Conservation (phyloP, 2,113 vertebrate genomes). For the Oostethus manadensis region DNA sequence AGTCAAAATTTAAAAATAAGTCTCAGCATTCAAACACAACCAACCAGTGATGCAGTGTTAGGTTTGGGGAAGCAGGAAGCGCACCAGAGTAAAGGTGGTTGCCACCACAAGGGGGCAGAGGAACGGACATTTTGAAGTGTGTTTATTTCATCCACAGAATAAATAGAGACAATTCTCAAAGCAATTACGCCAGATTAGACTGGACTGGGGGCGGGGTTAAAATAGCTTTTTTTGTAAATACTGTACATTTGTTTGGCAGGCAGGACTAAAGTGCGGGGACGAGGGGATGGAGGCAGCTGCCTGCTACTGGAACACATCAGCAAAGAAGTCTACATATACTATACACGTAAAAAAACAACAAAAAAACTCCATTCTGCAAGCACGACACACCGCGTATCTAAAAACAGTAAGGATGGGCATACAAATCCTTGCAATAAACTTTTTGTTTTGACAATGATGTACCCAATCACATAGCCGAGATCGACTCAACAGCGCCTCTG, state of each 20-base stretch:
- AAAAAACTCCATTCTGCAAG: constrained; percentile 40
- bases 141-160: constrained; percentile 75
- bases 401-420: background rate
- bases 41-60: background rate
- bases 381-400: constrained; percentile 14
- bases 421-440: background rate
- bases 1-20: too few relatives aligned
- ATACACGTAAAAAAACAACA: constrained; percentile 43
- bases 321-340: constrained; percentile 14
- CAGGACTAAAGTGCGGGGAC: constrained; percentile 25
- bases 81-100: constrained; percentile 6
- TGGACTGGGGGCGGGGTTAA: constrained; percentile 8
- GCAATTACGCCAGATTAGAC: constrained; percentile 52
- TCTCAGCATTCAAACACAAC: too few relatives aligned
- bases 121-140: constrained; percentile 54
- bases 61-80: background rate
- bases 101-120: constrained; percentile 66
- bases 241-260: constrained; percentile 21
- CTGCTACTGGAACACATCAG: constrained; percentile 22
- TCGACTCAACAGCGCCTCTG: too few relatives aligned
- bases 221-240: constrained; percentile 47
- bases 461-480: too few relatives aligned
- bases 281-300: constrained; percentile 17
- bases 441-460: too few relatives aligned
- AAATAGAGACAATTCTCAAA: constrained; percentile 70